Base-by-base conservation (phyloP, 2,888 invertebrate genomes). In the Ennomos fuscantarius region DNA sequence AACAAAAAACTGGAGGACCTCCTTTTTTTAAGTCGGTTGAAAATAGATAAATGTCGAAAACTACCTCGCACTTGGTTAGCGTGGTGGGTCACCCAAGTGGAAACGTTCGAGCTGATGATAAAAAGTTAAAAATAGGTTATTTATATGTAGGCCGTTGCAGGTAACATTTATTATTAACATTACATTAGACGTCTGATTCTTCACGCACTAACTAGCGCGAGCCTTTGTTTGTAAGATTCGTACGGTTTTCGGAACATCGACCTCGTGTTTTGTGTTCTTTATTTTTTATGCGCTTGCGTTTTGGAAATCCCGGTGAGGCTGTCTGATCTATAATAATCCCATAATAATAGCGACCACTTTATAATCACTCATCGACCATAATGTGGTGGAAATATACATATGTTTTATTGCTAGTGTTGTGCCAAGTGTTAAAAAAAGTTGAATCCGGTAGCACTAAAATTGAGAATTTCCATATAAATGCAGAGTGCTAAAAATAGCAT, bases 281-380 rank as follows among this genome's bases (percentile, higher is more conserved):
- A 63, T 70, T 82, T 86, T 86, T 87, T 86, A 78, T 65, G 53
- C 55, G 48, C 59, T 66, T 63, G 66, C 66, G 66, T 74, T 82
- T 80, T 73, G 86, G 86, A 71, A 85, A 80, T 81, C 70, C 87
- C 86, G 72, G 69, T 72, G 74, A 74, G 70, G 70, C 69, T 70
- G 70, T 70, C 69, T 70, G 66, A 73, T 76, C 69, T 70, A 64
- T 73, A 73, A 64, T 73, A 73, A 71, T 67, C 67, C 66, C 62
- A 62, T 68, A 68, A 67, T 72, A 70, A 71, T 68, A 59, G 46
- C 48, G 13, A 39, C 57, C 40, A 58, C 51, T 55, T 64, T 50
- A 68, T 66, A 67, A 61, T 60, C 47, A 45, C 45, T 51, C 36
- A 50, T 35, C 52, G 58, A 39, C 55, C 44, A 40, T 42, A 48